Percentiles rank a stretch among this genome's conserved stretches.
phyloP scores from a whole-genome alignment of 2,888 invertebrate genomes.

The Lasioglossum vierecki region DNA sequence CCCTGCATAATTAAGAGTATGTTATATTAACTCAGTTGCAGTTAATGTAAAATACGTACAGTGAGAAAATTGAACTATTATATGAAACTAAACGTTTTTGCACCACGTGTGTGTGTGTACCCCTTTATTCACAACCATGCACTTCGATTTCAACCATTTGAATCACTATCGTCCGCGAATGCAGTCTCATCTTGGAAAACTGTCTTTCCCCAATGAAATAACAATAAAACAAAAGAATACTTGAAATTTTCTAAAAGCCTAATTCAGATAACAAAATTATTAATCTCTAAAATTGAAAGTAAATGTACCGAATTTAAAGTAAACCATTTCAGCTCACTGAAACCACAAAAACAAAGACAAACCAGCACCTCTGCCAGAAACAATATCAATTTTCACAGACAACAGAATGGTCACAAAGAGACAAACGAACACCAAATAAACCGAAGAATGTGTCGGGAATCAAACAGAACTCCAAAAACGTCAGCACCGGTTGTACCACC shows the following conservation, averaged over 20 bases:
- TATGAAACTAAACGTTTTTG: slow-evolving; percentile 21
- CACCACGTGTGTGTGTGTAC: slow-evolving; percentile 54
- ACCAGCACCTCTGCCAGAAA: neutral
- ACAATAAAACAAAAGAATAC: neutral
- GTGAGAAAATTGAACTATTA: neutral
- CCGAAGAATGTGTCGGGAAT: too few species aligned
- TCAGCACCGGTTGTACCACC: too few species aligned
- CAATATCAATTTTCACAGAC: neutral
- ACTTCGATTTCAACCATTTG: neutral
- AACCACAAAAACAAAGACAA: too few species aligned
- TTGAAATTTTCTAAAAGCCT: too few species aligned
- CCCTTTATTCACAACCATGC: neutral
- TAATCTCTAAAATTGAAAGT: too few species aligned
- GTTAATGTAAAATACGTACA: neutral
- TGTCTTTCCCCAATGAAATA: neutral
- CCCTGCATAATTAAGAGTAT: neutral
- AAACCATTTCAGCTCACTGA: too few species aligned
- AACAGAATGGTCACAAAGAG: neutral
- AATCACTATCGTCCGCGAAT: too few species aligned
- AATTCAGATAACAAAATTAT: too few species aligned
- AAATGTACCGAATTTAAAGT: too few species aligned
- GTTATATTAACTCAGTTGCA: neutral
- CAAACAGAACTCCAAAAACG: neutral
- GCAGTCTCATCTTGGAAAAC: neutral
- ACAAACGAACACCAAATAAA: neutral